phyloP scores from a whole-genome alignment of 2,888 invertebrate species.

The Synergus gifuensis region DNA sequence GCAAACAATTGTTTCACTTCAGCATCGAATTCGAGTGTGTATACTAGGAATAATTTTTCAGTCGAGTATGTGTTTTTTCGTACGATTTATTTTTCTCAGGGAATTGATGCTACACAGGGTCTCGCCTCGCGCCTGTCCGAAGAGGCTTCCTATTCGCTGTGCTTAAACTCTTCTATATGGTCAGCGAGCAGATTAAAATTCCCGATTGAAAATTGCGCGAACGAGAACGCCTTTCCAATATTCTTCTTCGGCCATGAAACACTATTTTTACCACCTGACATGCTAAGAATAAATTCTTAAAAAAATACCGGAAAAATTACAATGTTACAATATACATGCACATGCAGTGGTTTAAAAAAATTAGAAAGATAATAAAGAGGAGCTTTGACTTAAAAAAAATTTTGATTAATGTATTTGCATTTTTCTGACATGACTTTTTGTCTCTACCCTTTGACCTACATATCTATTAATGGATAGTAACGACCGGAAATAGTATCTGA shows the following conservation, averaged over 20 bases:
- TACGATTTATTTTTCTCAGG: slow-evolving; percentile 70
- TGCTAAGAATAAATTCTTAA: slow-evolving; percentile 2
- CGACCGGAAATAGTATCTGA: background rate
- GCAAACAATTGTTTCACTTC: slow-evolving; percentile 61
- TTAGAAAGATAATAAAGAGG: background rate
- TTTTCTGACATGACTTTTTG: background rate
- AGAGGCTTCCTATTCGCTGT: slow-evolving; percentile 32
- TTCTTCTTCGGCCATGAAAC: slow-evolving; percentile 26
- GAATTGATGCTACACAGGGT: slow-evolving; percentile 64
- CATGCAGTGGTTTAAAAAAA: too few relatives aligned
- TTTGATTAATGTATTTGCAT: background rate
- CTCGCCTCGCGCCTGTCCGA: slow-evolving; percentile 47
- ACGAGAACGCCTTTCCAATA: slow-evolving; percentile 38
- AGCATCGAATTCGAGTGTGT: slow-evolving; percentile 7
- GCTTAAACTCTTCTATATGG: slow-evolving; percentile 37
- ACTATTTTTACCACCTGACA: slow-evolving; percentile 7
- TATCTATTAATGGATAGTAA: background rate
- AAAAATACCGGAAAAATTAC: background rate
- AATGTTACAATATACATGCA: too few relatives aligned
- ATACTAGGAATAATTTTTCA: slow-evolving; percentile 52
- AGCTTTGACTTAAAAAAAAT: background rate
- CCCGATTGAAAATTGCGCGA: slow-evolving; percentile 53
- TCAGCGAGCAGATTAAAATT: slow-evolving; percentile 54
- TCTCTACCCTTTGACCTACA: background rate
- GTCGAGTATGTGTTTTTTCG: slow-evolving; percentile 51